phyloP scores from a whole-genome alignment of 2,797 vertebrate genomes.

The Cheirogaleus major region DNA sequence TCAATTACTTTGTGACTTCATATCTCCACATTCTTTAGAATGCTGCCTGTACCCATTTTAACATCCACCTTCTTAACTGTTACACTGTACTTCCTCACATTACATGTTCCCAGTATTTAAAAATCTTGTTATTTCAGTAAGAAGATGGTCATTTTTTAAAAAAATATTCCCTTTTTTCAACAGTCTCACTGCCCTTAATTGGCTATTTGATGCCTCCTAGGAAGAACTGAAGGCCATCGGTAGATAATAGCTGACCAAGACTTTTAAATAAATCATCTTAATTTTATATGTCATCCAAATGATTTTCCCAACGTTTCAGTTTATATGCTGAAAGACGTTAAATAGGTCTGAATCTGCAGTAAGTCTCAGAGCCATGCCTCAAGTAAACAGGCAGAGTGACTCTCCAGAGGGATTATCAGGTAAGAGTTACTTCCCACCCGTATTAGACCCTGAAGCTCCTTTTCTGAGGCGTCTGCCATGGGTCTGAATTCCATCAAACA shows the following conservation, averaged over 20 bases:
- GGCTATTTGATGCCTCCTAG: background rate
- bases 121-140: background rate
- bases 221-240: background rate
- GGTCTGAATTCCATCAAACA: background rate
- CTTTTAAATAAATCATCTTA: background rate
- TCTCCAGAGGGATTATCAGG: background rate
- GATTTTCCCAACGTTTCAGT: background rate
- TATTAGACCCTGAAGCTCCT: background rate
- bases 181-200: background rate
- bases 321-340: background rate
- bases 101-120: background rate
- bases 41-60: background rate
- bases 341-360: background rate
- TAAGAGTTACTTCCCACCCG: background rate
- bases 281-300: background rate
- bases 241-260: background rate
- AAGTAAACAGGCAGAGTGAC: background rate
- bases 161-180: background rate
- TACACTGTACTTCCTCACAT: background rate
- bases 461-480: background rate
- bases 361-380: background rate
- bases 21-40: background rate
- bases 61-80: background rate
- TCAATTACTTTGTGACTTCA: background rate
- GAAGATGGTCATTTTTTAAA: background rate